These are phyloP conservation scores for Prionace glauca DNA, from an alignment of 2,797 vertebrate genomes.

Conservation along the genomic window DNA sequence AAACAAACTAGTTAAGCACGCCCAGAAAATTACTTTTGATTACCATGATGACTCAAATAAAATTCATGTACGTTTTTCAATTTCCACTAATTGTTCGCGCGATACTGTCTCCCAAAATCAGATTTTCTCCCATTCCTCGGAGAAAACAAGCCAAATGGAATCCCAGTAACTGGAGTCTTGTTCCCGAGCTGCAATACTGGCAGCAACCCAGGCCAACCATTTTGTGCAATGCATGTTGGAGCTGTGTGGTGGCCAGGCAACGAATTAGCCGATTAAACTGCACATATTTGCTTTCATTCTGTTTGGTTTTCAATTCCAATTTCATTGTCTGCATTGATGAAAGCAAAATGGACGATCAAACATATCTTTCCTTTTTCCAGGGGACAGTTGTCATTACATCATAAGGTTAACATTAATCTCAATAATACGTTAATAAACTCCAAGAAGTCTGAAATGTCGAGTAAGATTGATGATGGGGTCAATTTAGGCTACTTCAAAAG, in stretches of 20 bases:
- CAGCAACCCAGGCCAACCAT: conserved; percentile 14
- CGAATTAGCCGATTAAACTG: conserved; percentile 32
- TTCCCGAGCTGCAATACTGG: neutral
- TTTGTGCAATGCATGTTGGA: conserved; percentile 5
- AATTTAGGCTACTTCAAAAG: neutral
- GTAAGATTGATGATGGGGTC: neutral
- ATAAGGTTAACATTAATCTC: neutral
- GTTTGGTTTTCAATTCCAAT: conserved; percentile 11
- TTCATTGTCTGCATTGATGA: neutral
- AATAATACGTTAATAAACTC: conserved; percentile 3
- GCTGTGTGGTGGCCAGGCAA: neutral
- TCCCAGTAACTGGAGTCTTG: neutral
- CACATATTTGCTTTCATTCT: neutral
- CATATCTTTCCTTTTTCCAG: neutral
- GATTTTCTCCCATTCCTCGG: neutral
- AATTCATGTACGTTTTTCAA: neutral
- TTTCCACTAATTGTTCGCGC: neutral
- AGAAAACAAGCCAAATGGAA: neutral
- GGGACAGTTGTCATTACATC: neutral
- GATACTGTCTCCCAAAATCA: neutral
- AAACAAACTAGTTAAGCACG: conserved; percentile 45
- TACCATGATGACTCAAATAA: neutral
- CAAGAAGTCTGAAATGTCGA: neutral
- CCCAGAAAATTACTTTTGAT: conserved; percentile 42
- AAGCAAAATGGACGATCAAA: neutral